phyloP scores from a whole-genome alignment of 1,140 invertebrate species.

The Pachypsylla venusta region DNA sequence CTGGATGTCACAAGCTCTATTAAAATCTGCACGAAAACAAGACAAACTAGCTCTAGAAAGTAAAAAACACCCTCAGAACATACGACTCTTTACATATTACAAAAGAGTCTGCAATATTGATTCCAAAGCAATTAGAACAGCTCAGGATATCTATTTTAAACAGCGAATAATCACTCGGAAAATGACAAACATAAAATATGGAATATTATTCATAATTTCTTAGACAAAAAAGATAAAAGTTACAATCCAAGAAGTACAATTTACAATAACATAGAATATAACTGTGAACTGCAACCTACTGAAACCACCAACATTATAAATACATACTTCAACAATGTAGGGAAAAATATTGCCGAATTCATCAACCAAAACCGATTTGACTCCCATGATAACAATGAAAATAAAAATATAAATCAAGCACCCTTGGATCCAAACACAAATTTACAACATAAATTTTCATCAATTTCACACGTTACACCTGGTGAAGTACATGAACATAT shows the following conservation, averaged over 20 bases:
- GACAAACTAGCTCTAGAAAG: neutral
- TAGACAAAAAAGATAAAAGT: constrained; percentile 3
- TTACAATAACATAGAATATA: neutral
- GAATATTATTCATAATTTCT: neutral
- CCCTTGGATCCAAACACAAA: neutral
- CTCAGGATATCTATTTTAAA: neutral
- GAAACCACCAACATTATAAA: constrained; percentile 7
- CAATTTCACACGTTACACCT: neutral
- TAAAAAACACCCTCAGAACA: neutral
- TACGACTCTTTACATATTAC: neutral
- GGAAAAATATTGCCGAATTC: constrained; percentile 8
- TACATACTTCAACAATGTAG: constrained; percentile 2
- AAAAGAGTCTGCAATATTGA: constrained; percentile 8
- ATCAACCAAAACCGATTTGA: neutral
- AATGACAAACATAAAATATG: neutral
- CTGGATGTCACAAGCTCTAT: constrained; percentile 3
- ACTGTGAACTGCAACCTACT: neutral
- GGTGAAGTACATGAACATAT: constrained; percentile 4
- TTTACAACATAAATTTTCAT: neutral
- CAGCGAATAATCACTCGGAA: neutral
- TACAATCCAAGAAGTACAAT: constrained; percentile 7
- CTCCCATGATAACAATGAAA: neutral
- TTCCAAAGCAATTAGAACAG: neutral
- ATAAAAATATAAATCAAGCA: too few relatives aligned
- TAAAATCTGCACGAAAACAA: neutral